phyloP scores from a whole-genome alignment of 2,797 vertebrate species.

The Sebastolobus altivelis region DNA sequence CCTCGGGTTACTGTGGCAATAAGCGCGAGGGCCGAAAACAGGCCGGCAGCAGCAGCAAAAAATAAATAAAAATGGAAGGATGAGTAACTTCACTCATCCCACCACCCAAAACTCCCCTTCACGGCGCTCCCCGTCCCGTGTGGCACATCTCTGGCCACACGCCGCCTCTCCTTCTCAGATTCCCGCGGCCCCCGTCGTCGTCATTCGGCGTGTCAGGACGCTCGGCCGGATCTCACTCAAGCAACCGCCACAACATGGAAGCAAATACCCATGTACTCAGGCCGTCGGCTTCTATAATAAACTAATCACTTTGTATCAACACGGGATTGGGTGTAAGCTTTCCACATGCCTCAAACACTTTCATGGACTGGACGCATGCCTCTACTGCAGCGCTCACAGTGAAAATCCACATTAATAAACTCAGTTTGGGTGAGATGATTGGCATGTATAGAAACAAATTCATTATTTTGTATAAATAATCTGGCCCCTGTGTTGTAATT shows the following conservation, averaged over 20 bases:
- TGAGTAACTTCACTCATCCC: slow-evolving; percentile 68
- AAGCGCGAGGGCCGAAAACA: slow-evolving; percentile 52
- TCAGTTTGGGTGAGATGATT: slow-evolving; percentile 78
- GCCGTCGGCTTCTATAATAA: slow-evolving; percentile 83
- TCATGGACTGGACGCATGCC: slow-evolving; percentile 69
- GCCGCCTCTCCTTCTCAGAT: slow-evolving; percentile 37
- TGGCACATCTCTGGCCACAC: slow-evolving; percentile 53
- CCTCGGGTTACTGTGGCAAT: slow-evolving; percentile 77
- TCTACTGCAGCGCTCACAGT: slow-evolving; percentile 40
- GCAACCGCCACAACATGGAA: slow-evolving; percentile 73
- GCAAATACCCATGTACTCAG: slow-evolving; percentile 68
- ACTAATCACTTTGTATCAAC: slow-evolving; percentile 87
- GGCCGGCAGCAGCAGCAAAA: slow-evolving; percentile 47
- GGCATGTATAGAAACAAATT: slow-evolving; percentile 84
- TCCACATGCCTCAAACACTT: slow-evolving; percentile 77
- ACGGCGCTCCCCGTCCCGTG: slow-evolving; percentile 31
- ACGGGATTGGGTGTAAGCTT: slow-evolving; percentile 77
- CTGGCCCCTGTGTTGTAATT: slow-evolving; percentile 80
- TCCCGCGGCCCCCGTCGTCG: slow-evolving; percentile 60
- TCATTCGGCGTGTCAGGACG: slow-evolving; percentile 60
- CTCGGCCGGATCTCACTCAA: slow-evolving; percentile 51
- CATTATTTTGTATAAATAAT: slow-evolving; percentile 87
- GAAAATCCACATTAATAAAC: slow-evolving; percentile 66
- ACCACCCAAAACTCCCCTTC: slow-evolving; percentile 40
- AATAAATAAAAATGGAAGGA: slow-evolving; percentile 51